Conservation (phyloP, 2,113 vertebrate genomes). For the Sturnus vulgaris region DNA sequence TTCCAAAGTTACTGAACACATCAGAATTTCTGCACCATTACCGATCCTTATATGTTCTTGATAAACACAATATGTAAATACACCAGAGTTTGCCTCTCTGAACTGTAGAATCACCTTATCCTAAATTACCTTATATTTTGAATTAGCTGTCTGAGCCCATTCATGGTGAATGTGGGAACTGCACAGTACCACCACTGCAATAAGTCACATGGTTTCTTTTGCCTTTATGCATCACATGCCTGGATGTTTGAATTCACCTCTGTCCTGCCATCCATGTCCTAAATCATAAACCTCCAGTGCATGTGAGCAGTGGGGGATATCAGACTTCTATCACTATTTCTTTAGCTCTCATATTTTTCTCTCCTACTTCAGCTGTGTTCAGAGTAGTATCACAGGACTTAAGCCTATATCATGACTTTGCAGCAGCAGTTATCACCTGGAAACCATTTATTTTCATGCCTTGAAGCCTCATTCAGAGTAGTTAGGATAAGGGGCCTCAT, state of each 20-base stretch:
- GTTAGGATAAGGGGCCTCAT: neutral
- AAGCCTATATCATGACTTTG: neutral
- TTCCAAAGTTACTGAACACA: neutral
- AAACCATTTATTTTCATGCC: neutral
- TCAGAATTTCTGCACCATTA: neutral
- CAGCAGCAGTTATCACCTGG: neutral
- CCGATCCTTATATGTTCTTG: neutral
- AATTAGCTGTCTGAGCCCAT: neutral
- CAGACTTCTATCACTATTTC: neutral
- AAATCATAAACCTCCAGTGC: neutral
- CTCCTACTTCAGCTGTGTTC: neutral
- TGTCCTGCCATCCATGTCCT: neutral
- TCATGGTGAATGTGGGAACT: neutral
- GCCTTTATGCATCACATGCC: neutral
- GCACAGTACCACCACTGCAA: neutral
- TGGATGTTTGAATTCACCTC: neutral
- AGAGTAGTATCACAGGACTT: neutral
- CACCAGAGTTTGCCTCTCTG: fast-evolving
- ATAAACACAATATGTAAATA: neutral
- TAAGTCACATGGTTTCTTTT: neutral
- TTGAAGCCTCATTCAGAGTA: neutral
- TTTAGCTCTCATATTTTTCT: neutral
- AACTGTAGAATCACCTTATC: neutral
- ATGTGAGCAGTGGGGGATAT: neutral
- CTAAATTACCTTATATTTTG: neutral